A percentile compares a stretch with the other conserved stretches of the same genome.
Evolutionary conservation across 2,113 vertebrate species (phyloP).

Genomic region (Neogobius melanostomus): DNA sequence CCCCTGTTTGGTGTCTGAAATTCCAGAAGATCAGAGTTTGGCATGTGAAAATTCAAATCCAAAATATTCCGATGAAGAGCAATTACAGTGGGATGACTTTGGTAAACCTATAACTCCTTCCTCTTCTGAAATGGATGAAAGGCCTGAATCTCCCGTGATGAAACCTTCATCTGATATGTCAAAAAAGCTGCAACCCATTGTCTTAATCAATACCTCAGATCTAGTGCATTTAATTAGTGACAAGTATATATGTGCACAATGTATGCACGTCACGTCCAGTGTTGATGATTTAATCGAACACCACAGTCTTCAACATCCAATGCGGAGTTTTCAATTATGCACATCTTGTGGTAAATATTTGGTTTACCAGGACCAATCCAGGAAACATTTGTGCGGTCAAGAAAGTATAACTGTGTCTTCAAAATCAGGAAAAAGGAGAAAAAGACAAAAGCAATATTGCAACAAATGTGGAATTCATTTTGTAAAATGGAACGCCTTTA

Average conservation of each 20-base stretch:
- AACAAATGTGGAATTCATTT: conserved; percentile 57
- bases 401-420: neutral
- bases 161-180: conserved; percentile 45
- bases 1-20: neutral
- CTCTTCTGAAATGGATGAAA: conserved; percentile 39
- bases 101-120: conserved; percentile 54
- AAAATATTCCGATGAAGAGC: conserved; percentile 16
- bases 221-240: conserved; percentile 11
- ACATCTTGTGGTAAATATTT: conserved; percentile 62
- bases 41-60: neutral
- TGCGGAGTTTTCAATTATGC: conserved; percentile 57
- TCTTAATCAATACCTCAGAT: conserved; percentile 60
- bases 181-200: conserved; percentile 69
- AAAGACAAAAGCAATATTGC: conserved; percentile 44
- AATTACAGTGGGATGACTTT: conserved; percentile 11
- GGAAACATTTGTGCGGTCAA: conserved; percentile 55
- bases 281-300: conserved; percentile 72
- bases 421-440: neutral
- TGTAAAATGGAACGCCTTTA: conserved; percentile 24
- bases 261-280: conserved; percentile 47
- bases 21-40: neutral
- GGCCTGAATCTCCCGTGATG: conserved; percentile 21
- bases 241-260: conserved; percentile 60
- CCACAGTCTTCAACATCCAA: conserved; percentile 55
- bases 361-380: conserved; percentile 24